Base-by-base conservation (phyloP, 2,888 invertebrate species). In the Dolomedes plantarius region DNA sequence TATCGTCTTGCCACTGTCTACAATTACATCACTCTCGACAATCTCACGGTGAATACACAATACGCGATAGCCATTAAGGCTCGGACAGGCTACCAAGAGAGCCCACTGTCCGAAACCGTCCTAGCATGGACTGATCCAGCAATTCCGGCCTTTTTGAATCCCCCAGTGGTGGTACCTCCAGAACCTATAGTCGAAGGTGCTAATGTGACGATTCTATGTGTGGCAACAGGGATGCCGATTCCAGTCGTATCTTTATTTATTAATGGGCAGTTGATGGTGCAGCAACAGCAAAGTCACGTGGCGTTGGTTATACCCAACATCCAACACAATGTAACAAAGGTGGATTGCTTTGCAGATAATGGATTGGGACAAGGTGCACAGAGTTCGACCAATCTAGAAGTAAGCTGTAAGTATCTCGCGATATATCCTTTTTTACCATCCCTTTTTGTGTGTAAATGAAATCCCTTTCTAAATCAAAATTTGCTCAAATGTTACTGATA, bases 51-150 rank as follows among this genome's bases (percentile, higher is more conserved):
- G 0, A 96, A 96, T 92, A 95, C 95, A 0, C 95, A 96, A 91
- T 95, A 96, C 91, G 94, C 96, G 71, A 93, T 95, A 74, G 96
- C 95, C 92, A 95, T 96, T 65, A 94, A 93, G 87, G 95, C 95
- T 0, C 72, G 83, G 16, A 92, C 93, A 0, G 92, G 74, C 2
- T 93, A 93, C 88, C 96, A 95, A 0, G 93, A 94, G 88, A 96
- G 96, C 11, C 91, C 94, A 89, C 94, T 96, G 0, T 96, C 96
- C 0, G 96, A 96, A 91, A 96, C 95, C 0, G 91, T 96, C 31
- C 93, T 96, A 81, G 96, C 95, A 0, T 96, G 96, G 96, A 96
- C 96, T 6, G 96, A 96, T 91, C 96, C 96, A 0, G 96, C 96
- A 0, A 94, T 96, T 90, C 96, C 96, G 0, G 96, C 96, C 0